phyloP scores from a whole-genome alignment of 2,797 vertebrate species.

The Enteromius radiatus region DNA sequence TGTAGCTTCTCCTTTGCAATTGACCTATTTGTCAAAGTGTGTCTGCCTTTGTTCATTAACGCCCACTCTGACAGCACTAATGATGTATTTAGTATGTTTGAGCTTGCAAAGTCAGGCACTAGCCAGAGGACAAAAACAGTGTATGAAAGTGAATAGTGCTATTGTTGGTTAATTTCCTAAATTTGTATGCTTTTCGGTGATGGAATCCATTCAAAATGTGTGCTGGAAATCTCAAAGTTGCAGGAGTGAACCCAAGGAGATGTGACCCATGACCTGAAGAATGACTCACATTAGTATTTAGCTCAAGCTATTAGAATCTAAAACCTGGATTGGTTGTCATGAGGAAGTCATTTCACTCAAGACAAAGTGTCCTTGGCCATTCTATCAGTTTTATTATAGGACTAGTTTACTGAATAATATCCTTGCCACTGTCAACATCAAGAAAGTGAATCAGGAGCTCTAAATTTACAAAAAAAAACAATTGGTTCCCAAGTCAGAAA shows the following conservation, averaged over 20 bases:
- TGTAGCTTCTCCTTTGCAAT: constrained; percentile 48
- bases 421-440: neutral
- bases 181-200: neutral
- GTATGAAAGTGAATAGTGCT: constrained; percentile 21
- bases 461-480: neutral
- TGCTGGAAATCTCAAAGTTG: neutral
- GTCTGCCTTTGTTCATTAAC: constrained; percentile 42
- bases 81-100: constrained; percentile 39
- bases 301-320: constrained; percentile 33
- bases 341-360: constrained; percentile 7
- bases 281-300: constrained; percentile 1
- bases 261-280: constrained; percentile 15
- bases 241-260: neutral
- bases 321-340: constrained; percentile 22
- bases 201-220: constrained; percentile 16
- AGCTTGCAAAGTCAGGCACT: constrained; percentile 30
- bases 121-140: constrained; percentile 35
- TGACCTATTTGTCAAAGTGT: constrained; percentile 45
- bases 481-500: neutral
- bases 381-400: constrained; percentile 7
- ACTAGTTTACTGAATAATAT: neutral
- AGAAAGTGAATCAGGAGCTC: neutral
- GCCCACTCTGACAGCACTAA: constrained; percentile 39
- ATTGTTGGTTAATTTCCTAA: constrained; percentile 1
- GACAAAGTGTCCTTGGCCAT: constrained; percentile 26